Evolutionary conservation across 2,113 vertebrate species (phyloP), one percentile per base, ranked within the genome.

Genomic region (Diadophis punctatus): DNA sequence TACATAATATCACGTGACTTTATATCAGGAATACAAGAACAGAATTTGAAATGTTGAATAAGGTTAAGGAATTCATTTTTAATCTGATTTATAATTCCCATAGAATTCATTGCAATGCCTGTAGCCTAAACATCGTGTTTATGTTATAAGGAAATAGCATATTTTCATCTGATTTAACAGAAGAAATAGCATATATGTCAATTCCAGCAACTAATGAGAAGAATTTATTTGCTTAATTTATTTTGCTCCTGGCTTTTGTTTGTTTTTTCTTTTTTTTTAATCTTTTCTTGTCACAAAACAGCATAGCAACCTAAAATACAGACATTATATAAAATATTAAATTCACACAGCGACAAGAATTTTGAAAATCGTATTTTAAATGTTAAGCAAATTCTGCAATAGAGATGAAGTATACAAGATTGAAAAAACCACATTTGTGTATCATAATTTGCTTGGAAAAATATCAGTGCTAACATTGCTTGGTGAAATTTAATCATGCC

Each of bases 401-500:
- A 80, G 16, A 80, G 2, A 43, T 80, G 8, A 80, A 80, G 34
- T 80, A 23, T 43, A 80, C 34, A 80, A 7, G 18, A 80, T 89
- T n/a, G 14, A 49, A 84, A 84, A 56, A 46, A 27, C 30, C 25
- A n/a, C 16, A n/a, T 23, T 56, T 8, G 34, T 85, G 52, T 16
- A 22, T 94, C 94, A 92, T 95, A 95, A 95, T 96, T 96, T 60
- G 93, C 94, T 93, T 16, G 27, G 27, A 96, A 34, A 94, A 91
- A 93, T 90, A 95, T 96, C 90, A 92, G 93, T 90, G 27, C 52
- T 49, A 92, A 34, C 49, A 87, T 34, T 46, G 51, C 43, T 68
- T 53, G 51, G 23, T 34, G 7, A 53, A 49, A 30, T 60, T 93
- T 91, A 52, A 0, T 63, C 39, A 87, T 91, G 23, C 18, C 87